phyloP scores from a whole-genome alignment of 2,113 vertebrate species.

The Thoracochromis brauschi region DNA sequence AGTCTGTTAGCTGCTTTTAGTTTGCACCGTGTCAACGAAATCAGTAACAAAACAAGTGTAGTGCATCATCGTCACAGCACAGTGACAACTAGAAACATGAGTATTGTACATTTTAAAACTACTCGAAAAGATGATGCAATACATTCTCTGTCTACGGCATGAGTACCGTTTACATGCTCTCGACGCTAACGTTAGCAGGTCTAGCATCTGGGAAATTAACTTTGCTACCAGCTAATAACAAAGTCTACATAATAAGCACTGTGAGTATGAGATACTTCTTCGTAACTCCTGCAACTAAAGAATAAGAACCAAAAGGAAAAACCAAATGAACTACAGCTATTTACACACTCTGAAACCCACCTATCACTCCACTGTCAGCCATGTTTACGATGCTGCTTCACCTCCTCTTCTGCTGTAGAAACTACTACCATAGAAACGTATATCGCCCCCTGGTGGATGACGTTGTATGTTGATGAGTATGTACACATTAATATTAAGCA shows the following conservation, averaged over 20 bases:
- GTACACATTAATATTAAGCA: not conserved
- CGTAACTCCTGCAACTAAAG: not conserved
- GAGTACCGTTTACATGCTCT: not conserved
- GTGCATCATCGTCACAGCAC: not conserved
- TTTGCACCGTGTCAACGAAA: not conserved
- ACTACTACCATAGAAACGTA: not conserved
- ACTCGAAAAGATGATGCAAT: slow-evolving; percentile 50
- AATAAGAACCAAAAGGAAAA: not conserved
- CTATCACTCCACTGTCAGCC: slow-evolving; percentile 64
- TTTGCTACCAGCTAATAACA: not conserved
- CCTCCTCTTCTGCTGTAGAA: not conserved
- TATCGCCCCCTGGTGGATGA: slow-evolving; percentile 20
- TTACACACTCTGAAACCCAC: slow-evolving; percentile 32
- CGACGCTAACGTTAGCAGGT: slow-evolving; percentile 45
- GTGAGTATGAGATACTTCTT: rapidly evolving
- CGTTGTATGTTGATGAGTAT: not conserved
- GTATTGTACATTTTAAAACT: not conserved
- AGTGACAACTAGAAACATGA: not conserved
- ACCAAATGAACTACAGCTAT: not conserved
- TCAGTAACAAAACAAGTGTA: not conserved
- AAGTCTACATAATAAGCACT: not conserved
- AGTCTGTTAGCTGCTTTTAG: not conserved
- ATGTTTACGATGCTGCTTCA: slow-evolving; percentile 58
- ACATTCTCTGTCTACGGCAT: not conserved
- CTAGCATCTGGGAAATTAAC: not conserved